Evolutionary conservation across 2,888 invertebrate species (phyloP), one percentile per base, ranked within the genome.

Genomic region (Drosophila nr. fundita): DNA sequence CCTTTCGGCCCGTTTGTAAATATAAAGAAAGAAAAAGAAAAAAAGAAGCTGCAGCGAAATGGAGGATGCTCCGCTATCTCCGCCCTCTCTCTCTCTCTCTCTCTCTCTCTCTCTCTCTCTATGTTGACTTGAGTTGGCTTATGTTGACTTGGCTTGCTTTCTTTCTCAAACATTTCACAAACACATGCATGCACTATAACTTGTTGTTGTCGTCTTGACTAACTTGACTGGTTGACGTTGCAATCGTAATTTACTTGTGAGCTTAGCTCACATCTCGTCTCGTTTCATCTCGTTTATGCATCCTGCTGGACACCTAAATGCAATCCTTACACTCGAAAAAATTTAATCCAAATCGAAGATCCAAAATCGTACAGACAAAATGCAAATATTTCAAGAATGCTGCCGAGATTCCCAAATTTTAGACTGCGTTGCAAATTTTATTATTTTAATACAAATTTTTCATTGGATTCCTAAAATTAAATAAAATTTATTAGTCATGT

Each of bases 1-100:
- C 93, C 92, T 91, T 91, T 92, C 75, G 78, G 91, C 82, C 91
- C 91, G 91, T 88, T 91, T 92, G 91, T 91, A 90, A 89, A 90
- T 87, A 90, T 78, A 83, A 79, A 82, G 82, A 65, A 76, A 80
- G 77, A 75, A 74, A 75, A 71, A 68, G 67, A 72, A 64, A 38
- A 68, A 75, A 71, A 73, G 74, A 86, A 85, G 57, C 67, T 61
- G 74, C 74, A 73, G 72, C 75, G 66, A 80, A 81, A 81, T 76
- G 75, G 82, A 73, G 70, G 75, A 83, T 80, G 76, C 80, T 69
- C 76, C 66, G 65, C 54, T 58, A 54, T 50, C 61, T 18, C 48
- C n/a, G 30, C 21, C 55, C n/a, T n/a, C 13, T 45, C 13, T 1
- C 2, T 4, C 10, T n/a, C 10, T 18, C 7, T 18, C 3, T 18